phyloP scores from a whole-genome alignment of 2,113 vertebrate genomes.

The Microcebus jonahi region DNA sequence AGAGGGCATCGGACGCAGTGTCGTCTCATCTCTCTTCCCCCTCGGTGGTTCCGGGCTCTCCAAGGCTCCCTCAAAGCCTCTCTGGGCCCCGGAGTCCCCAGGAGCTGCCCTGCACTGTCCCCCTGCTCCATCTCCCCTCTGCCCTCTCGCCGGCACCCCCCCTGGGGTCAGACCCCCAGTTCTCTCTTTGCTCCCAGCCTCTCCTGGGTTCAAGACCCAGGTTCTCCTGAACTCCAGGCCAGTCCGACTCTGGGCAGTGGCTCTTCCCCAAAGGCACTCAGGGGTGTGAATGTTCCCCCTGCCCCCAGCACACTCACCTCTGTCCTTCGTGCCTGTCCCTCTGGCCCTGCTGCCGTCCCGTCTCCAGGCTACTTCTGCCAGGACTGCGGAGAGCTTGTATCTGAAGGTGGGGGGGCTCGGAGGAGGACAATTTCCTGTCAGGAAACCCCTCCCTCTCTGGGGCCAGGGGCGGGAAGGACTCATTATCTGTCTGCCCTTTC shows the following conservation, averaged over 20 bases:
- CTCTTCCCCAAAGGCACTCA: no score
- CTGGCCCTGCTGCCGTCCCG: constrained; percentile 47
- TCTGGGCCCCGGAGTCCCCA: neutral
- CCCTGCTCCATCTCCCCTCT: no score
- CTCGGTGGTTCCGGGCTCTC: neutral
- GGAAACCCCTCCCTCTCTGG: constrained; percentile 80
- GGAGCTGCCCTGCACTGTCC: neutral
- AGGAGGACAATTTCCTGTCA: constrained; percentile 81
- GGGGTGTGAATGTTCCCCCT: neutral
- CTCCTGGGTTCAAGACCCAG: neutral
- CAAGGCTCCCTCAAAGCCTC: rapidly evolving
- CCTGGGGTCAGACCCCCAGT: neutral
- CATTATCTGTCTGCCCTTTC: constrained; percentile 80
- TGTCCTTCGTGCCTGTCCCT: neutral
- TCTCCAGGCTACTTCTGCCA: constrained; percentile 53
- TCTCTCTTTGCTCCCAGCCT: neutral
- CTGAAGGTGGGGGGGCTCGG: constrained; percentile 53
- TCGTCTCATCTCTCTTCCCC: neutral
- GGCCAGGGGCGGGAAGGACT: constrained; percentile 75
- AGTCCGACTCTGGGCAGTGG: neutral
- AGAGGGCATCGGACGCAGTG: rapidly evolving
- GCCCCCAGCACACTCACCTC: constrained; percentile 46
- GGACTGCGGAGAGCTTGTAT: constrained; percentile 67
- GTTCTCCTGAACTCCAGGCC: neutral
- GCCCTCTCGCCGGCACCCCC: neutral